Percentiles rank a stretch among this genome's conserved stretches.
These are phyloP conservation scores for Drosophila cracens DNA, from an alignment of 2,888 invertebrate species.

Conservation along the genomic window DNA sequence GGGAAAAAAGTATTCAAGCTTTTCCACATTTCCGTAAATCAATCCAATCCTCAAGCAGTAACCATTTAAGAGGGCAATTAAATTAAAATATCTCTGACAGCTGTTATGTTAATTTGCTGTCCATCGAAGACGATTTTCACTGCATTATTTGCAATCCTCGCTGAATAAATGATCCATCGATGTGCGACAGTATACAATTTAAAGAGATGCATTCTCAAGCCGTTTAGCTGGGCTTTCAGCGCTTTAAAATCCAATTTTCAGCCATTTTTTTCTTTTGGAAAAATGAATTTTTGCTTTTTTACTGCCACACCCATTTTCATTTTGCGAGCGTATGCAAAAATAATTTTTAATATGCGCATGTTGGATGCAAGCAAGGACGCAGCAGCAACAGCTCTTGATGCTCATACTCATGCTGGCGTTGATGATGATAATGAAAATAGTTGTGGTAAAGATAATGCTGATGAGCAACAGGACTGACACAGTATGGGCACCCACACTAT, in stretches of 20 bases:
- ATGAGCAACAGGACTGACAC: constrained; percentile 42
- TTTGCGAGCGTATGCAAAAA: constrained; percentile 58
- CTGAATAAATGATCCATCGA: constrained; percentile 56
- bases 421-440: constrained; percentile 26
- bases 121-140: constrained; percentile 26
- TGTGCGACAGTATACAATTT: constrained; percentile 32
- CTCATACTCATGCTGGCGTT: constrained; percentile 2
- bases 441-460: constrained; percentile 41
- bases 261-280: constrained; percentile 67
- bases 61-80: constrained; percentile 27
- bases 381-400: constrained; percentile 6
- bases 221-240: not conserved
- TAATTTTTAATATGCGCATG: constrained; percentile 75
- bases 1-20: not conserved
- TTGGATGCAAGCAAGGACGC: constrained; percentile 39
- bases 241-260: constrained; percentile 59
- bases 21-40: not conserved
- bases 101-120: constrained; percentile 45
- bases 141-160: constrained; percentile 22
- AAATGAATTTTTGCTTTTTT: constrained; percentile 8
- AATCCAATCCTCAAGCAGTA: not conserved
- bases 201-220: constrained; percentile 20
- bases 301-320: constrained; percentile 46
- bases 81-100: constrained; percentile 47
- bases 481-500: constrained; percentile 63